Base-by-base conservation (phyloP, 2,888 invertebrate species). In the Leptarthrus brevirostris region DNA sequence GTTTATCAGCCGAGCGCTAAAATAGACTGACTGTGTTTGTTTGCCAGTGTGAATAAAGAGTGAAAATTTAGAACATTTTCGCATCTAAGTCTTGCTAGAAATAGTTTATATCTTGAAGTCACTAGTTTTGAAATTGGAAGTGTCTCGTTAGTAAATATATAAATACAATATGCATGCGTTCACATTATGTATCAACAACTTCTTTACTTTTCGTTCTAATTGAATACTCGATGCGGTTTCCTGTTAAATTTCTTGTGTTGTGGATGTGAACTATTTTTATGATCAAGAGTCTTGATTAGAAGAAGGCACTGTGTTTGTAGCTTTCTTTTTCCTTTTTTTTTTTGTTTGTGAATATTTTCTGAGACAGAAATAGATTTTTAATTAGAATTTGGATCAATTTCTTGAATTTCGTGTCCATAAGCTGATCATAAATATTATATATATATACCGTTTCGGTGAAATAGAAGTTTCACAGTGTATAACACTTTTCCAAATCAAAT, bases 61-160 rank as follows among this genome's bases (percentile, higher is more conserved):
- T 64, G 64, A 44, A 64, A 64, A 64, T 36, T 64, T 64, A 64
- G 64, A 64, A 24, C 64, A 47, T 64, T 58, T 64, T 16, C 36
- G 24, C 44, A 64, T 64, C 47, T 36, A 44, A 64, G 64, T 64
- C 64, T 47, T 64, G 16, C 64, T 64, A 64, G 64, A 64, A 64
- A 64, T 64, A 64, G 64, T 64, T 64, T 40, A 8, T 8, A 8
- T 12, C 40, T 40, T 40, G 12, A 40, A 40, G 40, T 40, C 40
- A 40, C 40, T 40, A 12, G 12, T 12, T n/a, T 40, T 40, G 40
- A 6, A 40, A 40, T 40, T 40, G 8, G n/a, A 40, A 40, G 30
- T 30, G 30, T 30, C 36, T 61, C 61, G 12, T 40, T 18, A 47
- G 44, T 24, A 44, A 44, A 54, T 18, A 47, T 30, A 30, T 8